These are phyloP conservation scores for Chionis minor DNA, from an alignment of 2,113 vertebrate genomes.

Conservation along the genomic window DNA sequence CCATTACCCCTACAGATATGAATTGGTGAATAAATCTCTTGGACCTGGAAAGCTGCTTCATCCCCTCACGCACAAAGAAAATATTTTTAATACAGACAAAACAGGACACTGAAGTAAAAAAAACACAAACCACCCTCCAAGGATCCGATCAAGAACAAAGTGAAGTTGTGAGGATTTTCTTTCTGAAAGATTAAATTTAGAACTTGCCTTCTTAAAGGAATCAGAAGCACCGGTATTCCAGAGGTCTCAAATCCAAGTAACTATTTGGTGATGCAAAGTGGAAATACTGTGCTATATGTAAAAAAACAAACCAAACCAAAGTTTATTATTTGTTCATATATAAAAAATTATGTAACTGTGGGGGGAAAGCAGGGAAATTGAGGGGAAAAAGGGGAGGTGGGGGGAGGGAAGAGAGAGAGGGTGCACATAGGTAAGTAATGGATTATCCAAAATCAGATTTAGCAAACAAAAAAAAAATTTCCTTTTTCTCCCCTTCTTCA, in stretches of 20 bases:
- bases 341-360: background rate
- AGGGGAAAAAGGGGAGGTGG: accelerated
- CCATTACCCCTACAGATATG: background rate
- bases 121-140: background rate
- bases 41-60: background rate
- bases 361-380: background rate
- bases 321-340: no score
- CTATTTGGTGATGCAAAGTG: background rate
- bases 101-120: background rate
- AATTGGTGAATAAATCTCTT: background rate
- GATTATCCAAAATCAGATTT: background rate
- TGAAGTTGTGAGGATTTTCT: background rate
- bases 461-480: background rate
- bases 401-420: background rate
- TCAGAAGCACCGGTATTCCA: background rate
- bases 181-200: background rate
- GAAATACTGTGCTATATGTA: background rate
- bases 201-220: background rate
- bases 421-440: background rate
- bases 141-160: background rate
- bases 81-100: background rate
- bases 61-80: background rate
- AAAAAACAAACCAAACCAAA: background rate
- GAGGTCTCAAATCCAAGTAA: background rate
- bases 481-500: background rate